Base-by-base conservation (phyloP, 2,888 invertebrate genomes). In the Hypselothyrea guttata region DNA sequence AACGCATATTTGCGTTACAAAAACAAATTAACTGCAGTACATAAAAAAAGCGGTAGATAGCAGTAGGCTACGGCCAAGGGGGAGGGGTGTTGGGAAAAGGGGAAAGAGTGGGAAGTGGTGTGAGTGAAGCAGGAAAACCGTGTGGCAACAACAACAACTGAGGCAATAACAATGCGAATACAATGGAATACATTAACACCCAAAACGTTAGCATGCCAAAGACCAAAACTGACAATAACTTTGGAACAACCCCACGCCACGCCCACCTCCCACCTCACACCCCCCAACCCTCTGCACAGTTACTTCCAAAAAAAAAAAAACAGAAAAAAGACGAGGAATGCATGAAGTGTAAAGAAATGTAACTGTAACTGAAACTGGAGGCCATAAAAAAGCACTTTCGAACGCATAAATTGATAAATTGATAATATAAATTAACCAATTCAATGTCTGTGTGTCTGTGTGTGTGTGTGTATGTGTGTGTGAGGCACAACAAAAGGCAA, bases 401-500 rank as follows among this genome's bases (percentile, higher is more conserved):
- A 84, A 74, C 60, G 84, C 71, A 84, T 84, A 76, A 79, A 79
- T 81, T 79, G 74, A 79, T 79, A 84, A 79, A 79, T 79, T 84
- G 77, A 81, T 84, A 84, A 79, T 79, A 79, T 79, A 79, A 79
- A 84, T 84, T 79, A 79, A 84, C 81, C 82, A 76, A 84, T 77
- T 67, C 82, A 54, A 71, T 56, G 54, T 44, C 33, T 33, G 38
- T 22, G 51, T 58, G 51, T 42, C 45, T 47, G 35, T 46, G 40
- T 27, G 31, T 27, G 49, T 47, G n/a, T n/a, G n/a, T n/a, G 55
- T 41, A 40, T 28, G 47, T 30, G 49, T 56, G 52, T 75, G 52
- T 61, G 54, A 51, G 47, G 11, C 54, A 60, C 66, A 71, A 71
- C 56, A 69, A 59, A 53, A 49, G 56, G 72, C 40, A 13, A 11